phyloP scores from a whole-genome alignment of 2,888 invertebrate genomes.

The Reticulitermes lucifugus region DNA sequence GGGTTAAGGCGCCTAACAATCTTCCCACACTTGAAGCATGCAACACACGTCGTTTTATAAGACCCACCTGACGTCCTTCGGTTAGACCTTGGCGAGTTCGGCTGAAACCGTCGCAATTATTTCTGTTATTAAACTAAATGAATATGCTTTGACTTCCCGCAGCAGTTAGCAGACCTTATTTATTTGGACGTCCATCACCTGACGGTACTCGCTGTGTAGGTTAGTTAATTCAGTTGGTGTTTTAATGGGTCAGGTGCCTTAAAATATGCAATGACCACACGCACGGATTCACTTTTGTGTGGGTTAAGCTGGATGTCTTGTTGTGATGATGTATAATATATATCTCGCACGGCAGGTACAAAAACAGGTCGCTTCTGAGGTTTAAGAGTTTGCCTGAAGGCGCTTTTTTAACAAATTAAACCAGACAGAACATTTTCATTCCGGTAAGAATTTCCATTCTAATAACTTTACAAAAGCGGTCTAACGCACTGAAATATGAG shows the following conservation, averaged over 20 bases:
- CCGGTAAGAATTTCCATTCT: not conserved
- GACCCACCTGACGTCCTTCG: constrained; percentile 8
- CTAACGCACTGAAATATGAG: no score
- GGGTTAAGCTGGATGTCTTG: not conserved
- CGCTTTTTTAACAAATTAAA: not conserved
- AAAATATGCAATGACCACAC: not conserved
- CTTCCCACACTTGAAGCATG: not conserved
- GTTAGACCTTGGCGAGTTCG: constrained; percentile 1
- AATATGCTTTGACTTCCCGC: not conserved
- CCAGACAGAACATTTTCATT: not conserved
- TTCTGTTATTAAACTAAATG: not conserved
- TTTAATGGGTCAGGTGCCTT: constrained; percentile 11
- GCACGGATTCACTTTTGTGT: not conserved
- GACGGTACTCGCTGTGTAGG: not conserved
- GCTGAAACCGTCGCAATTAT: constrained; percentile 8
- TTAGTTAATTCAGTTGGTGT: not conserved
- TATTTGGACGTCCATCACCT: not conserved
- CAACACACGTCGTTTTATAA: not conserved
- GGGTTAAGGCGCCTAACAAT: not conserved
- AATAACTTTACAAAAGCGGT: no score
- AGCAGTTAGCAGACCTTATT: not conserved
- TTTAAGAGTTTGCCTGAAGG: not conserved
- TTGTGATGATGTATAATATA: not conserved
- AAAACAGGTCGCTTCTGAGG: not conserved
- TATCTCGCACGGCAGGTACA: not conserved